phyloP scores from a whole-genome alignment of 2,888 invertebrate genomes.

The Tetragonula carbonaria region DNA sequence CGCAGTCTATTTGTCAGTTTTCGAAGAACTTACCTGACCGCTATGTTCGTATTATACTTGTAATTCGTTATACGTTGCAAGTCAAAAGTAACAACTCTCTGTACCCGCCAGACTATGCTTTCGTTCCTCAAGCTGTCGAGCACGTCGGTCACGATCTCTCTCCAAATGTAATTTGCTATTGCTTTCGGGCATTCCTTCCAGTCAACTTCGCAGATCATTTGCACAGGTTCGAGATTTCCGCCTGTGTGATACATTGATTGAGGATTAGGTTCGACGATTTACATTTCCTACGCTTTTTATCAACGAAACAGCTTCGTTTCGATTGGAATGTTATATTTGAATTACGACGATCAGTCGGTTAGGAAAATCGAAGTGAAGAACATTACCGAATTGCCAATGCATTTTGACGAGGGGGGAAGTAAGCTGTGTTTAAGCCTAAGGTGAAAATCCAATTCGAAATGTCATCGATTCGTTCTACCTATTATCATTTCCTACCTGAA shows the following conservation, averaged over 20 bases:
- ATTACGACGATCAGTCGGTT: neutral
- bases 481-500: conserved; percentile 21
- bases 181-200: conserved; percentile 77
- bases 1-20: neutral
- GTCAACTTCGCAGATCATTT: conserved; percentile 73
- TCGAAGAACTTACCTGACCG: conserved; percentile 49
- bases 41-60: conserved; percentile 48
- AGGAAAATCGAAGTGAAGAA: neutral
- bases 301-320: neutral
- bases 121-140: conserved; percentile 77
- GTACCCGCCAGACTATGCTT: conserved; percentile 75
- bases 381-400: conserved; percentile 78
- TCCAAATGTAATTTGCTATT: conserved; percentile 77
- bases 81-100: conserved; percentile 37
- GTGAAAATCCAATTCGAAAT: conserved; percentile 19
- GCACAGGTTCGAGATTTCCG: conserved; percentile 78
- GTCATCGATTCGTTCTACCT: conserved; percentile 7
- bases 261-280: neutral
- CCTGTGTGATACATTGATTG: conserved; percentile 69
- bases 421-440: neutral
- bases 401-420: conserved; percentile 59
- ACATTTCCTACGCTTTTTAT: neutral
- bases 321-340: neutral
- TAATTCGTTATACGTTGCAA: conserved; percentile 34
- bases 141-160: conserved; percentile 79